Evolutionary conservation across 2,797 vertebrate genomes (phyloP), one percentile per base, ranked within the genome.

Genomic region (Nyctibius grandis): DNA sequence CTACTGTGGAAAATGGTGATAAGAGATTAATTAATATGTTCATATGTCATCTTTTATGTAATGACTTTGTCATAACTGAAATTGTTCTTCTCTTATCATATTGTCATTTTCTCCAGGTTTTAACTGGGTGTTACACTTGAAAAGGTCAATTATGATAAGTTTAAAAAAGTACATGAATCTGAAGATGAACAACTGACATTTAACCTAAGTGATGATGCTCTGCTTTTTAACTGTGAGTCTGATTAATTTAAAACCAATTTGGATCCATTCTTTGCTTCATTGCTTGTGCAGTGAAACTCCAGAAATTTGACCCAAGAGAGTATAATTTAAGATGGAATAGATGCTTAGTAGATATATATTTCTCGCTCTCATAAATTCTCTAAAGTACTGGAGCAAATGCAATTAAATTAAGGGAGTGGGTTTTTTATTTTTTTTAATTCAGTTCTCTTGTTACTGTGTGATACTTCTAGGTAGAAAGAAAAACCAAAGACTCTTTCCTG

Each of bases 191-290:
- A 95, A 95, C 85, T 92, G 94, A 93, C 95, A 88, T 96, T 94
- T 92, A 89, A 96, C 95, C 92, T 88, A 95, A 92, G 63, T 68
- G 87, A 93, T 87, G 65, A 93, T 86, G 48, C 38, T 91, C 74
- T 95, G 70, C 59, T 96, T 93, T 95, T 93, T 78, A 96, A 94
- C 48, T 74, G 45, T 79, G 79, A 95, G 60, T 79, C 73, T 96
- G 92, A 93, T 96, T 95, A 93, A 97, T 97, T 96, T 97, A 88
- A 96, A 96, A 95, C 72, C 87, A 91, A 94, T 96, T 96, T 95
- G 82, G 74, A 93, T 94, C 93, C 70, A 95, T 94, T 95, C 59
- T 92, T 91, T 91, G 73, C 92, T 92, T 96, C 94, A 91, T 95
- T 96, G 82, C 51, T 47, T 4, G 2, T 67, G 50, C 45, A 81